phyloP scores from a whole-genome alignment of 2,797 vertebrate genomes.

The Anomalospiza imberbis region DNA sequence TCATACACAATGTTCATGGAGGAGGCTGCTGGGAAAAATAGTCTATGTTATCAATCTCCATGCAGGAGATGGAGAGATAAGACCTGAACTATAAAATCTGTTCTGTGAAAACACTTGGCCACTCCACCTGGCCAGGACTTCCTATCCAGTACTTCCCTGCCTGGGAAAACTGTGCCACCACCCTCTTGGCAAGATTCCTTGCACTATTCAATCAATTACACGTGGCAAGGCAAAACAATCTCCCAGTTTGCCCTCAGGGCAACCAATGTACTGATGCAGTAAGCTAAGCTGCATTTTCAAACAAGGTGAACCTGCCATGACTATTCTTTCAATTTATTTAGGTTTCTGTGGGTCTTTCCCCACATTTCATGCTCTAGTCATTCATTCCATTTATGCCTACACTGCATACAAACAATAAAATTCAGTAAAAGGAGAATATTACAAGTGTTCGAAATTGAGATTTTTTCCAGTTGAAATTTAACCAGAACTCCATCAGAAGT shows the following conservation, averaged over 20 bases:
- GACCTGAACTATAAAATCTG: background rate
- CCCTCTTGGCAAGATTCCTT: background rate
- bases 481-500: background rate
- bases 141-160: background rate
- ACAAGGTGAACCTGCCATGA: background rate
- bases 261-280: background rate
- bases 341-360: background rate
- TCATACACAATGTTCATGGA: background rate
- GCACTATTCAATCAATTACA: background rate
- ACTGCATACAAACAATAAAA: background rate
- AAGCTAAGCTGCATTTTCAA: background rate
- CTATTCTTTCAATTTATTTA: background rate
- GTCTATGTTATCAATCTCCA: fast-evolving
- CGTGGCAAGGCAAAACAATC: background rate
- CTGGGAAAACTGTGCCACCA: background rate
- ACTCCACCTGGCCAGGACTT: background rate
- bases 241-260: background rate
- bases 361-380: background rate
- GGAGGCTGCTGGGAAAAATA: background rate
- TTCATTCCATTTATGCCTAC: background rate
- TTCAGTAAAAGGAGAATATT: background rate
- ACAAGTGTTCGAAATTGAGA: background rate
- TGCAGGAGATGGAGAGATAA: background rate
- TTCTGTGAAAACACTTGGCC: background rate
- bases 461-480: background rate